A percentile compares a stretch with the other conserved stretches of the same genome.
phyloP scores from a whole-genome alignment of 2,888 invertebrate species.

The Arge pagana region DNA sequence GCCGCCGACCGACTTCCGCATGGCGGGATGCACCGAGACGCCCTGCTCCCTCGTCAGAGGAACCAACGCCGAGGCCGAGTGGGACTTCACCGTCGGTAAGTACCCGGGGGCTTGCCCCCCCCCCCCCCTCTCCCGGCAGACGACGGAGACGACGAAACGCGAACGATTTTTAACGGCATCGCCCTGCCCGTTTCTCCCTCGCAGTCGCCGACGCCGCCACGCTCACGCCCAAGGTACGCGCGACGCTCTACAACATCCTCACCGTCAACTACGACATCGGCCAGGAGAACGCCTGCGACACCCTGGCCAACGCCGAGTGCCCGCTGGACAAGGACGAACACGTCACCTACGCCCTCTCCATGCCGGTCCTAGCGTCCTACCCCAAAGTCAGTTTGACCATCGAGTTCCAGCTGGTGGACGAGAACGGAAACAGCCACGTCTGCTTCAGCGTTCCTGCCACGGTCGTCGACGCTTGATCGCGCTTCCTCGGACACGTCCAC shows the following conservation, averaged over 20 bases:
- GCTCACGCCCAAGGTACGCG: conserved; percentile 41
- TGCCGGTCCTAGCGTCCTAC: conserved; percentile 42
- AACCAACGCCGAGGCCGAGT: conserved; percentile 13
- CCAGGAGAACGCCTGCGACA: conserved; percentile 44
- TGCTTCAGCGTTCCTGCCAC: conserved; percentile 42
- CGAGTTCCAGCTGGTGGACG: conserved; percentile 41
- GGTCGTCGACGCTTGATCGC: conserved; percentile 29
- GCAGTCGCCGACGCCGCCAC: conserved; percentile 35
- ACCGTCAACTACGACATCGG: conserved; percentile 40
- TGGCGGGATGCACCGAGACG: conserved; percentile 22
- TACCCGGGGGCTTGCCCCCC: no score
- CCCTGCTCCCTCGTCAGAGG: conserved; percentile 27
- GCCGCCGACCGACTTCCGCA: conserved; percentile 15
- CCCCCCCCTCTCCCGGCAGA: no score
- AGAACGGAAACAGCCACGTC: conserved; percentile 30
- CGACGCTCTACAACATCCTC: conserved; percentile 32
- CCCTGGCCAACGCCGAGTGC: conserved; percentile 41
- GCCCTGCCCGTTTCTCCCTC: neutral
- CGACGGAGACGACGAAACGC: no score
- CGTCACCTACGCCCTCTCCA: conserved; percentile 44
- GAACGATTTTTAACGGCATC: neutral
- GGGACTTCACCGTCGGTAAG: conserved; percentile 31
- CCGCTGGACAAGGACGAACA: conserved; percentile 45
- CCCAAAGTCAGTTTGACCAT: conserved; percentile 39
- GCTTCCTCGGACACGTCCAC: no score